Percentiles rank a stretch among this genome's conserved stretches.
phyloP scores from a whole-genome alignment of 2,888 invertebrate species.

The Melieria crassipennis region DNA sequence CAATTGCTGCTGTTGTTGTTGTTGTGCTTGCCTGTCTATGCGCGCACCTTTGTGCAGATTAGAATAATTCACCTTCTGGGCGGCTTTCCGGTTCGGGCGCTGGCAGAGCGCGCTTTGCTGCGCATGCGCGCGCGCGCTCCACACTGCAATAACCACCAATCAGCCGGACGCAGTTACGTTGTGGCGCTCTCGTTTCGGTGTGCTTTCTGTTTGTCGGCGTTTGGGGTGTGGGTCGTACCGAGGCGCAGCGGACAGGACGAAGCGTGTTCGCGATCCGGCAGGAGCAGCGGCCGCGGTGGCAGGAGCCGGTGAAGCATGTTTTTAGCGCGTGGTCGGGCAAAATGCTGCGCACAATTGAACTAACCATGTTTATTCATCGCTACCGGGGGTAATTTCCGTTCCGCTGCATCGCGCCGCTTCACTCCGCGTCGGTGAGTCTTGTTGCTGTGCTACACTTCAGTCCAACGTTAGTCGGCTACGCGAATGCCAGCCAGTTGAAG shows the following conservation, averaged over 20 bases:
- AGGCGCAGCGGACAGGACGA: neutral
- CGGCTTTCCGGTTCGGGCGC: constrained; percentile 35
- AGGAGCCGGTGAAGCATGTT: constrained; percentile 1
- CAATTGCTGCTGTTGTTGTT: constrained; percentile 27
- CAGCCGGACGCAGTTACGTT: neutral
- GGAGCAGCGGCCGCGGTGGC: constrained; percentile 6
- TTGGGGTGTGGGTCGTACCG: neutral
- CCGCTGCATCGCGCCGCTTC: neutral
- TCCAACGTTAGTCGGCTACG: neutral
- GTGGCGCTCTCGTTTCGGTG: constrained; percentile 21
- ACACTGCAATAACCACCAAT: constrained; percentile 18
- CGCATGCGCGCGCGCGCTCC: constrained; percentile 19
- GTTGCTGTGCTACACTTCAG: constrained; percentile 1
- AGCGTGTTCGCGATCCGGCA: neutral
- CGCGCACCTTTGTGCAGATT: constrained; percentile 50
- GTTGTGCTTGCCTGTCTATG: constrained; percentile 31
- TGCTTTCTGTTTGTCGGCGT: neutral
- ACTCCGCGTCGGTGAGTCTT: neutral
- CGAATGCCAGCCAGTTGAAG: constrained; percentile 1
- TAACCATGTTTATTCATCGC: constrained; percentile 53
- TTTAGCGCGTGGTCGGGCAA: constrained; percentile 25
- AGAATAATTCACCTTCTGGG: constrained; percentile 51
- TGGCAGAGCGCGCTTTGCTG: constrained; percentile 21
- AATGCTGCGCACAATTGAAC: constrained; percentile 32
- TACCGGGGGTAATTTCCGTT: constrained; percentile 59